Evolutionary conservation across 2,888 invertebrate genomes (phyloP).

Genomic region (Heliconius sara): DNA sequence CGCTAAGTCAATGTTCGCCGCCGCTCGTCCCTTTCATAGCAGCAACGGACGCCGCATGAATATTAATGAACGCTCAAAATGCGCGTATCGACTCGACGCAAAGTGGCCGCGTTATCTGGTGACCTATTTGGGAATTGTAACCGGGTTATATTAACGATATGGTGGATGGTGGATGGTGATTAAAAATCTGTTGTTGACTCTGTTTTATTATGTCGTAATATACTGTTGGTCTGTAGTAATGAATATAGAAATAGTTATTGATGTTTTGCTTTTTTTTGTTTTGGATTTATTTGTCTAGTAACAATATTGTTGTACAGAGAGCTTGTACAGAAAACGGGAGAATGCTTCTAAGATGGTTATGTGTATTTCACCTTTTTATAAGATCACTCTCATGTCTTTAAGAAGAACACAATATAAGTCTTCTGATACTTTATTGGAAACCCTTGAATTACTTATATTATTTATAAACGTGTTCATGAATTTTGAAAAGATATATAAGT

Average conservation of each 20-base stretch:
- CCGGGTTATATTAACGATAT: slow-evolving; percentile 30
- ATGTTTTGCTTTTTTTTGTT: too few relatives aligned
- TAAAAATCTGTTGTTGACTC: slow-evolving; percentile 26
- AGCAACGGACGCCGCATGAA: slow-evolving; percentile 62
- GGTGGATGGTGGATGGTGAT: neutral
- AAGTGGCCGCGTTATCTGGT: slow-evolving; percentile 51
- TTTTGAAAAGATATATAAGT: too few relatives aligned
- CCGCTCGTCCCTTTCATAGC: slow-evolving; percentile 61
- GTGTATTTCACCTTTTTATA: too few relatives aligned
- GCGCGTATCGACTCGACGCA: slow-evolving; percentile 52
- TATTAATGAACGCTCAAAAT: slow-evolving; percentile 67
- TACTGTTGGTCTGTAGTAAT: neutral
- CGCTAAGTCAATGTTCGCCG: slow-evolving; percentile 35
- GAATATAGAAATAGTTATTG: neutral
- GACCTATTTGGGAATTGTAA: slow-evolving; percentile 47
- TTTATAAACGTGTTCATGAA: too few relatives aligned
- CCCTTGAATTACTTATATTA: too few relatives aligned
- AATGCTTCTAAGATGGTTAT: too few relatives aligned
- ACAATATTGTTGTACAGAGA: too few relatives aligned
- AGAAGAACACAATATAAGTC: too few relatives aligned
- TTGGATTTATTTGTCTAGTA: too few relatives aligned
- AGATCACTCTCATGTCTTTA: too few relatives aligned
- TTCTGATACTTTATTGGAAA: too few relatives aligned
- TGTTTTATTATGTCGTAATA: neutral
- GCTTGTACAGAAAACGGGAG: too few relatives aligned